Conservation (phyloP, 2,113 vertebrate genomes). For the Terrapene triunguis region DNA sequence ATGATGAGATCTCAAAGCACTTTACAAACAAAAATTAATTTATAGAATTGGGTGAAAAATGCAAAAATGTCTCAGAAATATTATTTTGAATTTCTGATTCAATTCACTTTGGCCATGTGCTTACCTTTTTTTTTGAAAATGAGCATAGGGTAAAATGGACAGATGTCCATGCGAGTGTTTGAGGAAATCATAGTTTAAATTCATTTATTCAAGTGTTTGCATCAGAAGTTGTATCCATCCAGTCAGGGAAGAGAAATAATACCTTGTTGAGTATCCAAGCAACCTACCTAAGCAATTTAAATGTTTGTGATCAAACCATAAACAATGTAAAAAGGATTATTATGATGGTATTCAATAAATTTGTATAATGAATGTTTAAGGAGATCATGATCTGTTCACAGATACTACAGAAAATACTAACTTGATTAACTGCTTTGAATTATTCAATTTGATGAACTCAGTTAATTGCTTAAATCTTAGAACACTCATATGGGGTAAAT, state of each 20-base stretch:
- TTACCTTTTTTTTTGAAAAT: neutral
- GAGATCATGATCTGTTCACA: neutral
- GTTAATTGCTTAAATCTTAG: no score
- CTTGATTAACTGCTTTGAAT: neutral
- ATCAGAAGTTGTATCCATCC: neutral
- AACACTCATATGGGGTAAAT: no score
- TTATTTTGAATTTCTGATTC: accelerated
- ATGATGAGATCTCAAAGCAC: neutral
- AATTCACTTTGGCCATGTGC: neutral
- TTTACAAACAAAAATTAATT: neutral
- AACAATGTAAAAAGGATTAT: neutral
- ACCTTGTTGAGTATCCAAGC: neutral
- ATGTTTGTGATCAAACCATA: neutral
- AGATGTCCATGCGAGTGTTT: neutral
- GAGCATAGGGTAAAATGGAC: neutral
- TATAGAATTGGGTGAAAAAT: neutral
- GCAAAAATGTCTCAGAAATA: neutral
- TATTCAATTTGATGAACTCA: no score
- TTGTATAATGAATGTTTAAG: neutral
- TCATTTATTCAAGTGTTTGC: neutral
- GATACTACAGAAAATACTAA: neutral
- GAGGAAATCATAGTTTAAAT: neutral
- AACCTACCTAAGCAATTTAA: neutral
- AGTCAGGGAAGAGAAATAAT: neutral
- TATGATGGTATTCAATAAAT: neutral